Evolutionary conservation across 2,888 invertebrate species (phyloP), one percentile per base, ranked within the genome.

Genomic region (Dimorphilus gyrociliatus): DNA sequence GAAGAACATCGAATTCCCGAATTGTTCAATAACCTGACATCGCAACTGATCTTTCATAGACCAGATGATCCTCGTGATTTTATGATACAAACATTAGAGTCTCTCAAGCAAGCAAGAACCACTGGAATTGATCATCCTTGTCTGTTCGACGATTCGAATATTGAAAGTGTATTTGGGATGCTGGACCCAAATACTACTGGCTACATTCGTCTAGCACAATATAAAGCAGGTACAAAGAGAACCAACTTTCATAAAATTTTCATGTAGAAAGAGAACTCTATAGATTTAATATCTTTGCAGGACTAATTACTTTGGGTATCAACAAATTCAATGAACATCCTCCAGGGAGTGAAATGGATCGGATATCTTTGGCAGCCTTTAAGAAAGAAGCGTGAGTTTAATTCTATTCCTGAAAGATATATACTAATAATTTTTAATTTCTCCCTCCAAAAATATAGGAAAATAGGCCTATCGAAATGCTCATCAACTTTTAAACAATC

Each of bases 41-140:
- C 56, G 25, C 50, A 52, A 30, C 36, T 58, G n/a, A 53, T 58
- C 14, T 58, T 50, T 33, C 37, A 38, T n/a, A 41, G 51, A 35
- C 58, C 58, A 58, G 58, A 48, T 27, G 45, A 54, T 25, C 59
- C 59, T 4, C 54, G 51, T 31, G 45, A 45, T 19, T 56, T 48
- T 30, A 40, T 58, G 44, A 53, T 53, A 25, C 51, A 56, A n/a
- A 40, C 39, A 7, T 33, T 59, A 12, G 51, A 55, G 29, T 46
- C 46, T 30, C 41, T 59, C 3, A 46, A 50, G 34, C 53, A 51
- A 39, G 42, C 53, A 4, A 42, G 46, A 30, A 35, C 40, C 5
- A 41, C 49, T n/a, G 44, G 43, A 25, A 27, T 44, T 8, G 50
- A 55, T 27, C 45, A 40, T 30, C 55, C 55, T 4, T 48, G 51